Conservation (phyloP, 2,113 vertebrate genomes). For the Crypturellus undulatus region DNA sequence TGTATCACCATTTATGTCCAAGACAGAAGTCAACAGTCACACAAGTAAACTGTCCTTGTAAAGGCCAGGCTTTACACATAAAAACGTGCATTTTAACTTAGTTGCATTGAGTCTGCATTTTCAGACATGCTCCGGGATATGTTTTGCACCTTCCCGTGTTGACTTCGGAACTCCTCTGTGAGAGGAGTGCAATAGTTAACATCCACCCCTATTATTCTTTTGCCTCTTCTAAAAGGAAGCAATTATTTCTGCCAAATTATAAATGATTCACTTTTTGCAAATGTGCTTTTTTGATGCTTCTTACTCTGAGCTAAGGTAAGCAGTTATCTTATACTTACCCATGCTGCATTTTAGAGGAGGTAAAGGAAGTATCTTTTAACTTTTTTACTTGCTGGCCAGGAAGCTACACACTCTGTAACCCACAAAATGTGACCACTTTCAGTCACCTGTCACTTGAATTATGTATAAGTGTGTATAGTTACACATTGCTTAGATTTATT, state of each 20-base stretch:
- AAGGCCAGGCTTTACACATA: neutral
- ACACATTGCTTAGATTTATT: neutral
- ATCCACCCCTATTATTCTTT: neutral
- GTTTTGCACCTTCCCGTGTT: neutral
- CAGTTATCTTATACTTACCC: neutral
- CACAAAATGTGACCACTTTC: neutral
- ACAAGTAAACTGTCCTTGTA: neutral
- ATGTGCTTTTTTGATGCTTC: neutral
- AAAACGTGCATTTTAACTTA: neutral
- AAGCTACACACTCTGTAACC: neutral
- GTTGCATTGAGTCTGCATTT: neutral
- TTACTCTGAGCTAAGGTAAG: neutral
- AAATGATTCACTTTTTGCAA: neutral
- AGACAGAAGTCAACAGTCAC: neutral
- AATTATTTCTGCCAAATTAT: neutral
- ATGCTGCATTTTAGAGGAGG: neutral
- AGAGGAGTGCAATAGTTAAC: neutral
- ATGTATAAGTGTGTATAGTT: neutral
- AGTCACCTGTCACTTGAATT: neutral
- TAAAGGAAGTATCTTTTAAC: neutral
- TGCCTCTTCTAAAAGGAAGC: neutral
- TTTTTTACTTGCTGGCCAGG: neutral
- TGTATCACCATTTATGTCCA: neutral
- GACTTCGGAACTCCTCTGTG: neutral
- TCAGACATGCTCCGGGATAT: neutral